phyloP scores from a whole-genome alignment of 2,113 vertebrate species.

The Cinclus mexicanus region DNA sequence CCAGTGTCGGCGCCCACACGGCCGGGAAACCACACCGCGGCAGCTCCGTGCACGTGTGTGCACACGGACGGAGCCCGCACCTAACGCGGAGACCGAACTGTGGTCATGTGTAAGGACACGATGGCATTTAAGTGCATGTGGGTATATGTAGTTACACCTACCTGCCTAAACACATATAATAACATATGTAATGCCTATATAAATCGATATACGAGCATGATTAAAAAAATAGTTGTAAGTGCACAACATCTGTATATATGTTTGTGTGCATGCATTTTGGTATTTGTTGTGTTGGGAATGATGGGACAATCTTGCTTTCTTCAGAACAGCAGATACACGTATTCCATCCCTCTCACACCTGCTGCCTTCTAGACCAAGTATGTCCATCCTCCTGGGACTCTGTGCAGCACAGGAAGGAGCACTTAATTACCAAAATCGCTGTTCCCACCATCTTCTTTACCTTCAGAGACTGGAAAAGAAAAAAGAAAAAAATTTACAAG shows the following conservation, averaged over 20 bases:
- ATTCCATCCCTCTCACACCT: background rate
- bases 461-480: background rate
- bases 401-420: background rate
- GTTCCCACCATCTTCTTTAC: background rate
- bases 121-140: background rate
- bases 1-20: background rate
- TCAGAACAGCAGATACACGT: rapidly evolving
- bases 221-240: background rate
- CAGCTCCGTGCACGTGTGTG: background rate
- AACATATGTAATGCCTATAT: no score
- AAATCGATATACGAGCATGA: background rate
- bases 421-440: background rate
- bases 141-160: rapidly evolving
- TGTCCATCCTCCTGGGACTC: background rate
- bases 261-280: rapidly evolving
- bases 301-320: background rate
- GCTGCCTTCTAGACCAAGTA: rapidly evolving
- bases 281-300: background rate
- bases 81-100: rapidly evolving
- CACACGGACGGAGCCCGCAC: rapidly evolving
- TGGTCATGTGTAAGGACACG: background rate
- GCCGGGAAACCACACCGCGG: rapidly evolving
- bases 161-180: background rate
- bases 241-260: rapidly evolving
- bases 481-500: no score